phyloP scores from a whole-genome alignment of 2,797 vertebrate genomes.

The Echiichthys vipera region DNA sequence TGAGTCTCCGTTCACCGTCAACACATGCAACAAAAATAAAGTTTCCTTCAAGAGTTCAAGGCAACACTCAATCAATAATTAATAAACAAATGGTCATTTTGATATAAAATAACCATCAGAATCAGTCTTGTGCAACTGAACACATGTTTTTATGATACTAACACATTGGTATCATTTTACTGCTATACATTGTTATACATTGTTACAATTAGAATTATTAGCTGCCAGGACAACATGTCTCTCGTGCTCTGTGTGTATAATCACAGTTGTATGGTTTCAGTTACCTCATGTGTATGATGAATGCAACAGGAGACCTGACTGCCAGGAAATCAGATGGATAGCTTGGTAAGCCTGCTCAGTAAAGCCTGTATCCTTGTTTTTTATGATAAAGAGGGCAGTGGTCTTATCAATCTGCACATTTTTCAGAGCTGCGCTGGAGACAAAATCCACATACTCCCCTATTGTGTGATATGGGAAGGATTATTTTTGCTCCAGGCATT shows the following conservation, averaged over 20 bases:
- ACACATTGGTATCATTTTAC: not conserved
- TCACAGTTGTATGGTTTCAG: conserved; percentile 40
- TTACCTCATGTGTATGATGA: conserved; percentile 52
- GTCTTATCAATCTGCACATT: conserved; percentile 72
- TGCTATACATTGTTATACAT: not conserved
- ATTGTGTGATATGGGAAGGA: conserved; percentile 65
- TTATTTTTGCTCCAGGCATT: conserved; percentile 63
- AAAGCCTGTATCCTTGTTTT: conserved; percentile 46
- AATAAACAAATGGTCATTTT: too few relatives aligned
- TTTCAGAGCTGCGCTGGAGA: conserved; percentile 59
- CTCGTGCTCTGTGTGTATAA: not conserved
- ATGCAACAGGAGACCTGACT: conserved; percentile 24
- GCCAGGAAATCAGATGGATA: conserved; percentile 50
- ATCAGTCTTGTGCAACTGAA: not conserved
- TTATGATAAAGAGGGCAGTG: conserved; percentile 52
- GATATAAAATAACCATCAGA: conserved; percentile 8
- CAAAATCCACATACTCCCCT: conserved; percentile 74
- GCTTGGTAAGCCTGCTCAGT: conserved; percentile 20
- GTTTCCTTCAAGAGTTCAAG: too few relatives aligned
- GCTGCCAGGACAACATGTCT: not conserved
- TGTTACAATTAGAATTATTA: conserved; percentile 6
- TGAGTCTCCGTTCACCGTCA: too few relatives aligned
- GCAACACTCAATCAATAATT: too few relatives aligned
- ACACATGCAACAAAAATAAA: too few relatives aligned
- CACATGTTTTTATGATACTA: not conserved